These are phyloP conservation scores for Pseudocheirus occidentalis DNA, from an alignment of 2,797 vertebrate species.

Conservation along the genomic window DNA sequence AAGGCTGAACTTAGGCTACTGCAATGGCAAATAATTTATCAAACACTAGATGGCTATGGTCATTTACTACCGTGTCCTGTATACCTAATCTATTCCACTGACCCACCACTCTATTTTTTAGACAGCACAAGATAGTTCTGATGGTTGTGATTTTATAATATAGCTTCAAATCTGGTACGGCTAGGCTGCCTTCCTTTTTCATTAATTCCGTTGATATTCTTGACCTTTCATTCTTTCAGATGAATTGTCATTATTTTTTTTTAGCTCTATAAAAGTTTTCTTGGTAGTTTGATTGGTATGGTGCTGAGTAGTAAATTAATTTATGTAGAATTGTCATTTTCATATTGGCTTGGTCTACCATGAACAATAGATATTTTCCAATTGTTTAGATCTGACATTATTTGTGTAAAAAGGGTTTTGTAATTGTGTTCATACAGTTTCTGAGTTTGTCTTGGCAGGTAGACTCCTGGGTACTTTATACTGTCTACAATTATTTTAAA, in stretches of 20 bases:
- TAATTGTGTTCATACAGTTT: background rate
- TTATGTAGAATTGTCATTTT: background rate
- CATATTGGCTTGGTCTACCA: background rate
- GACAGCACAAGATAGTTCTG: background rate
- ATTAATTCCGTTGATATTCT: background rate
- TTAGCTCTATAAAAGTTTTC: background rate
- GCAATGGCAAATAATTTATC: background rate
- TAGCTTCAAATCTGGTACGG: background rate
- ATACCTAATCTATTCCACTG: background rate
- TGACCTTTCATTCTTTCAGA: background rate
- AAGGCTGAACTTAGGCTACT: constrained; percentile 4
- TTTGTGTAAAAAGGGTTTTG: background rate
- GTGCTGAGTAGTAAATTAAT: background rate
- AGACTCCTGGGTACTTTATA: background rate
- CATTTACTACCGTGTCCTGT: background rate
- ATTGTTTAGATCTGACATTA: background rate
- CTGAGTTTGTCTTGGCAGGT: background rate
- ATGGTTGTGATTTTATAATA: background rate
- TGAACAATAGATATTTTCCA: background rate
- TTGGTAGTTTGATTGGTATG: background rate
- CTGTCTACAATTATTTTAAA: background rate
- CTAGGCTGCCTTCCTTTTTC: background rate
- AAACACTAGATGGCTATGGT: background rate
- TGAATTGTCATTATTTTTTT: background rate
- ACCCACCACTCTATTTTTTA: background rate